A percentile compares a stretch with the other conserved stretches of the same genome.
Evolutionary conservation across 2,797 vertebrate genomes (phyloP).

Genomic region (Protosalanx chinensis): DNA sequence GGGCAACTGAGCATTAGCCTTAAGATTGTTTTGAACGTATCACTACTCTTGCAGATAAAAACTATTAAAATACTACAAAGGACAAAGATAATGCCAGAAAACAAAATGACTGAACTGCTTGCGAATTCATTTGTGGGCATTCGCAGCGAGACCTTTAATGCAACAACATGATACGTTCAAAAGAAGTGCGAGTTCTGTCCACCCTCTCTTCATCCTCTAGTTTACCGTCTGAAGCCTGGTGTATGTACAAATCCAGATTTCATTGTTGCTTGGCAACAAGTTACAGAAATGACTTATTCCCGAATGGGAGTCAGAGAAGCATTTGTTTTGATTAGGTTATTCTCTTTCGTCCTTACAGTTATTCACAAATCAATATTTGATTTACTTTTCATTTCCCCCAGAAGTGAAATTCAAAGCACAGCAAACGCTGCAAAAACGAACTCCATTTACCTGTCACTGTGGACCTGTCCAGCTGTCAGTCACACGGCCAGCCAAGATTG

Average conservation of each 20-base stretch:
- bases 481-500: slow-evolving; percentile 11
- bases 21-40: too few relatives aligned
- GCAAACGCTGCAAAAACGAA: slow-evolving; percentile 11
- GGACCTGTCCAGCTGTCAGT: slow-evolving; percentile 36
- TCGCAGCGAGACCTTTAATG: background rate
- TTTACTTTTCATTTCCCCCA: slow-evolving; percentile 24
- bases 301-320: slow-evolving; percentile 39
- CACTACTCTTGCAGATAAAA: too few relatives aligned
- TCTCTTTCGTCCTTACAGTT: background rate
- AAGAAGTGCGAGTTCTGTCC: background rate
- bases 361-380: background rate
- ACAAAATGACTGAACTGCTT: too few relatives aligned
- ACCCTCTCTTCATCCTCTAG: slow-evolving; percentile 25
- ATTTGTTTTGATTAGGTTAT: slow-evolving; percentile 57
- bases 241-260: slow-evolving; percentile 52
- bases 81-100: too few relatives aligned
- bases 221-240: slow-evolving; percentile 29
- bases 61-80: too few relatives aligned
- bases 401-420: background rate
- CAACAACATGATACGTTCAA: background rate
- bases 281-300: slow-evolving; percentile 46
- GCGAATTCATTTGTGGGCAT: background rate
- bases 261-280: slow-evolving; percentile 70
- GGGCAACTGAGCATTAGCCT: too few relatives aligned
- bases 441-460: slow-evolving; percentile 28